Percentiles rank a stretch among this genome's conserved stretches.
Evolutionary conservation across 2,113 vertebrate species (phyloP).

Genomic region (Myiopsitta monachus): DNA sequence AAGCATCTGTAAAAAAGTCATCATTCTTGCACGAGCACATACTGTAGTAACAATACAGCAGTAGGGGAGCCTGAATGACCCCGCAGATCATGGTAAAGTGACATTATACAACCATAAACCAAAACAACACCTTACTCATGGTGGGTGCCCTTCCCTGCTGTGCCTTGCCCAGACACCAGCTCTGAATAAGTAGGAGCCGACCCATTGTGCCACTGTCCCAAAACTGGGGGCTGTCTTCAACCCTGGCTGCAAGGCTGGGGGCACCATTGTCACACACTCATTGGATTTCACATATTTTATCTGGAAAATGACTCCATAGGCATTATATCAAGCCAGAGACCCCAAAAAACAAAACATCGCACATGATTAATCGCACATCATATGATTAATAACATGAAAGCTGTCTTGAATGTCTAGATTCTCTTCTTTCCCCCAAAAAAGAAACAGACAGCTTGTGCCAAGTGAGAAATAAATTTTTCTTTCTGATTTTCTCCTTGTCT

Average conservation of each 20-base stretch:
- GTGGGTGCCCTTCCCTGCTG: neutral
- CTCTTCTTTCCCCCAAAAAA: neutral
- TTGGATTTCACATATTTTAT: accelerated
- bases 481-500: conserved; percentile 36
- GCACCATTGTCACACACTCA: accelerated
- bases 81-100: neutral
- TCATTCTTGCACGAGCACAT: accelerated
- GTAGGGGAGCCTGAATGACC: accelerated
- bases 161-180: neutral
- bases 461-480: conserved; percentile 36
- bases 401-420: neutral
- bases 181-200: accelerated
- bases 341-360: conserved; percentile 10
- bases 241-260: neutral
- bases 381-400: neutral
- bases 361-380: neutral
- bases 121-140: accelerated
- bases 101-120: neutral
- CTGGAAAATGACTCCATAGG: neutral
- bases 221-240: neutral
- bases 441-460: neutral
- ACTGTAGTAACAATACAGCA: neutral
- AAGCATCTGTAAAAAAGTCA: accelerated
- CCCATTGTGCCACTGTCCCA: accelerated
- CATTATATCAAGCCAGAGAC: neutral